phyloP scores from a whole-genome alignment of 2,888 invertebrate genomes.

The Synanthedon tipuliformis region DNA sequence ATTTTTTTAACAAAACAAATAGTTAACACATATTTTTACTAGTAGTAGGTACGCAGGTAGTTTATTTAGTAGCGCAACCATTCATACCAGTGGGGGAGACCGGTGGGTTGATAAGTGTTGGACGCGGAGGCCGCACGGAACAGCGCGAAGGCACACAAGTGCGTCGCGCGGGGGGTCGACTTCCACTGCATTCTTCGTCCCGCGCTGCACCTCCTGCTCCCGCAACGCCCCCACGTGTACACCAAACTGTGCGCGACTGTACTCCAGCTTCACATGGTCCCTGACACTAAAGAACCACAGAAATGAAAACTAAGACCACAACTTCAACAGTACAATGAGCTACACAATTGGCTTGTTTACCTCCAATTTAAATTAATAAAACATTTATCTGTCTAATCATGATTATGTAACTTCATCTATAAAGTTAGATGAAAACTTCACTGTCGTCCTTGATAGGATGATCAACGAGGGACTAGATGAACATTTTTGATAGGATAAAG shows the following conservation, averaged over 20 bases:
- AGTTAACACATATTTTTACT: no score
- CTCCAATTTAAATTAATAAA: no score
- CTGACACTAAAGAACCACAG: constrained; percentile 34
- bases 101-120: constrained; percentile 26
- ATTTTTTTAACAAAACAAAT: no score
- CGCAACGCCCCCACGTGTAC: constrained; percentile 52
- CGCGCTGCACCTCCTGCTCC: constrained; percentile 43
- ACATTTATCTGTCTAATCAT: no score
- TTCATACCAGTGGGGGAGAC: constrained; percentile 11
- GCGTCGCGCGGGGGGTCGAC: constrained; percentile 52
- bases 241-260: constrained; percentile 67
- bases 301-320: background rate
- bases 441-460: no score
- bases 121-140: constrained; percentile 35
- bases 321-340: background rate
- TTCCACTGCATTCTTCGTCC: constrained; percentile 54
- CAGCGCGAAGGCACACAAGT: constrained; percentile 49
- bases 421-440: no score
- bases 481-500: no score
- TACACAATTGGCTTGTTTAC: no score
- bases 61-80: no score
- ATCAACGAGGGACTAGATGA: no score
- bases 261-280: constrained; percentile 63
- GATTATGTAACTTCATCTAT: no score
- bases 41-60: no score